Evolutionary conservation across 2,888 invertebrate genomes (phyloP), one percentile per base, ranked within the genome.

Genomic region (Cephus rjabovi): DNA sequence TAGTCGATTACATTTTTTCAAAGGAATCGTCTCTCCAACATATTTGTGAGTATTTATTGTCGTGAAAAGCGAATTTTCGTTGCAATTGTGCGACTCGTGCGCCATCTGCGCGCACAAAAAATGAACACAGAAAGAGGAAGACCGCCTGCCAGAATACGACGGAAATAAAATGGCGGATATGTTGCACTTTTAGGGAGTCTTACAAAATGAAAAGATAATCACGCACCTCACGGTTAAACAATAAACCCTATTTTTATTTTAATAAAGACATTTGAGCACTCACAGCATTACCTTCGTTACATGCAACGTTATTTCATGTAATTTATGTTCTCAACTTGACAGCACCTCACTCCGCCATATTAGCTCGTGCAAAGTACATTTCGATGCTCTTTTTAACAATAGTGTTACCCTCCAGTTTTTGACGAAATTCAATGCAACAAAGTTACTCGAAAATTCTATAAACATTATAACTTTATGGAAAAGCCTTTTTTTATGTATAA

Each of bases 41-140:
- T 15, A 71, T 31, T 71, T 23, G 6, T 12, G 1, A 33, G 71
- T 71, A 31, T 71, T 34, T 71, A 31, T 71, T 34, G 4, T 71
- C 71, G 31, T 11, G 33, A 71, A 71, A 71, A 71, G 6, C 71
- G 71, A 34, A 71, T 33, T 71, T 33, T 71, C 71, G 71, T 33
- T 12, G 12, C 71, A 71, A 33, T 31, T 71, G 71, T 71, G 71
- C 71, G 71, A 71, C 9, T 71, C 33, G 31, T 12, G 33, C 33
- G 71, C 71, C 71, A 71, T 71, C 71, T 71, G 31, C 15, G 15
- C 33, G 71, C 71, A 71, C 71, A 34, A 71, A 71, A 71, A 71
- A 71, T 71, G 71, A 31, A 34, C 15, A 71, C 33, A 33, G 71
- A 71, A 71, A 71, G 71, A 71, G 33, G 33, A 34, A 12, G 71